Percentiles rank a stretch among this genome's conserved stretches.
These are phyloP conservation scores for Borostomias antarcticus DNA, from an alignment of 2,797 vertebrate species.

Conservation along the genomic window DNA sequence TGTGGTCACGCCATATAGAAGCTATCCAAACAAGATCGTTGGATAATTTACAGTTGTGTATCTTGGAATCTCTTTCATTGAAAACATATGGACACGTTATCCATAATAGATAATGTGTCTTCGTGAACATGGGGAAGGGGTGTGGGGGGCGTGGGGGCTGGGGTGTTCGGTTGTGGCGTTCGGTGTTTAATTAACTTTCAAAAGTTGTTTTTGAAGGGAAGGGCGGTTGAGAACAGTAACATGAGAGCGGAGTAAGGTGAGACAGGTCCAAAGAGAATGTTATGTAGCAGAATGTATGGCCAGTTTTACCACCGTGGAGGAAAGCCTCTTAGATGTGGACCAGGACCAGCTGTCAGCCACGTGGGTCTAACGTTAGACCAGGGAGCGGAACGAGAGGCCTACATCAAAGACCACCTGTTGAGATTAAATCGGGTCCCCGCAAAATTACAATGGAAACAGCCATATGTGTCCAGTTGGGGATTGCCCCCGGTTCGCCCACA, in stretches of 20 bases:
- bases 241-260: background rate
- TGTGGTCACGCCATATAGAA: background rate
- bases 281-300: slow-evolving; percentile 25
- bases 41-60: background rate
- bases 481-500: no score
- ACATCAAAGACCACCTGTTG: slow-evolving; percentile 34
- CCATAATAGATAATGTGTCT: background rate
- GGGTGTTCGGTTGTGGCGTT: background rate
- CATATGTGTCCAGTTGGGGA: no score
- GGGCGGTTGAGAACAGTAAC: background rate
- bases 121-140: background rate
- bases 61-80: background rate
- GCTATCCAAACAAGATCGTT: background rate
- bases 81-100: background rate
- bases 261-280: slow-evolving; percentile 3
- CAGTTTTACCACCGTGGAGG: slow-evolving; percentile 12
- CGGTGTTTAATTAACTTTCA: background rate
- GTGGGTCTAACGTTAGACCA: slow-evolving; percentile 23
- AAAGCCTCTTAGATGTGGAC: background rate
- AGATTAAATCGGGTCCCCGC: slow-evolving; percentile 15
- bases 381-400: background rate
- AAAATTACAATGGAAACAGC: slow-evolving; percentile 11
- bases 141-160: no score
- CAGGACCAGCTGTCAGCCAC: slow-evolving; percentile 47
- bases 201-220: background rate